Evolutionary conservation across 2,888 invertebrate genomes (phyloP), one percentile per base, ranked within the genome.

Genomic region (Rhopalosiphum nymphaeae): DNA sequence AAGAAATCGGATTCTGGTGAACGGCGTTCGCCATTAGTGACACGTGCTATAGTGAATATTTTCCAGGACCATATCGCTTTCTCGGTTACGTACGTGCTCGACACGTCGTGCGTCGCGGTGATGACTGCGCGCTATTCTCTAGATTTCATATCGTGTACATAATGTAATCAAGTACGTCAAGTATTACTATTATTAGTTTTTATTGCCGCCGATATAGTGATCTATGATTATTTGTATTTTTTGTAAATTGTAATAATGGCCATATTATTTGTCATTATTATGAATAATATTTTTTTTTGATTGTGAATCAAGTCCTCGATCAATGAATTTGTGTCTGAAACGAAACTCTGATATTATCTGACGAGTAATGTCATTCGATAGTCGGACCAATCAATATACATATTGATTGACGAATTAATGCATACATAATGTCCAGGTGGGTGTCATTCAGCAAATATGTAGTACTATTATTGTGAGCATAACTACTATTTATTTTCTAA

Each of bases 1-100:
- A 21, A 42, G n/a, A 61, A 46, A 46, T 46, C 46, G 90, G 44
- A 56, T 56, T 57, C 42, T 42, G 89, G 78, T n/a, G n/a, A 90
- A 29, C 46, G 78, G 78, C 21, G 78, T 36, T 78, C 78, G 21
- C 36, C 36, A 36, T 78, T 78, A 78, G 78, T 56, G 42, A 61
- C 89, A 89, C 57, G 57, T 61, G 57, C 57, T 85, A 61, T n/a
- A n/a, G 44, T n/a, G 89, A 89, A 89, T 61, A 61, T 44, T 56
- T 89, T 42, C 36, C 56, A 13, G 36, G 25, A 87, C 26, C 42
- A n/a, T 53, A 49, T 89, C 36, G 36, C 53, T 56, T 56, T 89
- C 42, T 56, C 11, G 21, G 49, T 78, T 67, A 67, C 78, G 78
- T 78, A 78, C 67, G 67, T 67, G 67, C 67, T 16, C 67, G 5